phyloP scores from a whole-genome alignment of 2,113 vertebrate genomes.

The Larimichthys polyactis region DNA sequence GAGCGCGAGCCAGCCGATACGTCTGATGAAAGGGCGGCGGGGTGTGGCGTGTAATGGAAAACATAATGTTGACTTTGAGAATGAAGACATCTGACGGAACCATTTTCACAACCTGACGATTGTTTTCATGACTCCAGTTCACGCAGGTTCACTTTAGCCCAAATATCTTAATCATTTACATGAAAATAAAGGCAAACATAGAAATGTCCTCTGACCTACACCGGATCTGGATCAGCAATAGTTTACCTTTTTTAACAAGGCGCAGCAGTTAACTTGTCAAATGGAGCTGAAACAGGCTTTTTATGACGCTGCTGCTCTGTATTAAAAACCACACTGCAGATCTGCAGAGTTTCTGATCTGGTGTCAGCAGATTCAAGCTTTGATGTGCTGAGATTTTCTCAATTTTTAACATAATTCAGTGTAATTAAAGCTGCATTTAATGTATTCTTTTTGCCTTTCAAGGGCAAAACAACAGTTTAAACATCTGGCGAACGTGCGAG shows the following conservation, averaged over 20 bases:
- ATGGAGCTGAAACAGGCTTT: neutral
- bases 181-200: neutral
- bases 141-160: neutral
- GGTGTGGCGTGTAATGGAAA: neutral
- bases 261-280: neutral
- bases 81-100: too few species aligned
- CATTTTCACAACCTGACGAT: neutral
- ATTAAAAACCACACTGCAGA: neutral
- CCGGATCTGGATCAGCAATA: neutral
- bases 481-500: neutral
- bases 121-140: neutral
- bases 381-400: neutral
- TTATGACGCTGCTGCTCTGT: neutral
- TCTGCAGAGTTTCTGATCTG: neutral
- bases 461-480: neutral
- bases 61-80: neutral
- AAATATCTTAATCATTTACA: neutral
- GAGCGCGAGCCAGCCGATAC: neutral
- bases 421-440: neutral
- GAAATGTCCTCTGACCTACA: too few species aligned
- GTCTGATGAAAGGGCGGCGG: neutral
- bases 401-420: neutral
- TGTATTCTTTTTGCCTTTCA: neutral
- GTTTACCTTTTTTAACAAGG: neutral
- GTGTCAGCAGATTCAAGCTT: neutral